Conservation (phyloP, 2,888 invertebrate species). For the Synanthedon myopaeformis region DNA sequence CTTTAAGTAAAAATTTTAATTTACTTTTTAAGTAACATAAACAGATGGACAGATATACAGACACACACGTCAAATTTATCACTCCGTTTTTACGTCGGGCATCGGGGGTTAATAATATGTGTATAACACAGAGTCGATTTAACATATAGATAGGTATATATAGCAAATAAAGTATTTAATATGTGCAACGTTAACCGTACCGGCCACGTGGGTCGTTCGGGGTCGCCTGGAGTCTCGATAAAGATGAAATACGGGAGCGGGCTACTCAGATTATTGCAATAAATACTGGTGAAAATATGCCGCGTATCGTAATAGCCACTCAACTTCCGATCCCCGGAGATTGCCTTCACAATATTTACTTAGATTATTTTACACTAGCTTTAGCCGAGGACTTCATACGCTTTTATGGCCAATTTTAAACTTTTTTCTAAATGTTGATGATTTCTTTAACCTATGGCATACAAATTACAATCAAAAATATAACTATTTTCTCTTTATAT, state of each 20-base stretch:
- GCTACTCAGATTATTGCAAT: constrained; percentile 33
- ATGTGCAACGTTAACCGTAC: constrained; percentile 10
- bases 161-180: constrained; percentile 5
- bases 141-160: background rate
- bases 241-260: constrained; percentile 31
- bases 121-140: background rate
- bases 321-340: constrained; percentile 18
- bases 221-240: constrained; percentile 25
- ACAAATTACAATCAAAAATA: too few relatives aligned
- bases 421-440: too few relatives aligned
- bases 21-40: too few relatives aligned
- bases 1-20: too few relatives aligned
- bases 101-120: background rate
- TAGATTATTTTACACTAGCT: constrained; percentile 1
- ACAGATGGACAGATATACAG: too few relatives aligned
- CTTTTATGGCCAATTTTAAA: too few relatives aligned
- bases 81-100: too few relatives aligned
- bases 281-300: constrained; percentile 38
- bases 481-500: too few relatives aligned
- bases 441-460: too few relatives aligned
- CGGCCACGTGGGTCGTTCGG: constrained; percentile 25
- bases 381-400: too few relatives aligned
- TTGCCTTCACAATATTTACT: constrained; percentile 13
- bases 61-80: too few relatives aligned
- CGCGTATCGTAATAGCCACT: constrained; percentile 18